A percentile compares a stretch with the other conserved stretches of the same genome.
Conservation (phyloP, 2,113 vertebrate species). For the Archocentrus centrarchus region DNA sequence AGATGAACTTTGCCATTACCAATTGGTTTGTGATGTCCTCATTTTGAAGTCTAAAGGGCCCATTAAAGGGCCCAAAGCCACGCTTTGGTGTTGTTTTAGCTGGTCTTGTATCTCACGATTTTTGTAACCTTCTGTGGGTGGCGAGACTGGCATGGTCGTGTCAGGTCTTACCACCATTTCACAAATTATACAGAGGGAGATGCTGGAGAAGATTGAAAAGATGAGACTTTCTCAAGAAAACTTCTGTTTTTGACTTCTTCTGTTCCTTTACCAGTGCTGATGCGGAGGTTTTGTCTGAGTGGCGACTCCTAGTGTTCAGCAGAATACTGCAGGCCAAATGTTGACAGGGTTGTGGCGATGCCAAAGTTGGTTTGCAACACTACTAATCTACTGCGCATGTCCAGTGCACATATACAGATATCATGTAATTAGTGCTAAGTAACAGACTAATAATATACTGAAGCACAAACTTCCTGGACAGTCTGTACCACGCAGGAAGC, state of each 20-base stretch:
- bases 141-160: fast-evolving
- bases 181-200: neutral
- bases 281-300: neutral
- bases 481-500: fast-evolving
- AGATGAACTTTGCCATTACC: fast-evolving
- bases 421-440: neutral
- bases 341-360: neutral
- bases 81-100: fast-evolving
- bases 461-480: neutral
- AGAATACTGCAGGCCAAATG: neutral
- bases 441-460: fast-evolving
- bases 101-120: fast-evolving
- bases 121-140: neutral
- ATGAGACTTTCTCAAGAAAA: neutral
- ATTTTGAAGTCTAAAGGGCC: neutral
- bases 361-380: fast-evolving
- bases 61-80: neutral
- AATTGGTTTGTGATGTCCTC: neutral
- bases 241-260: neutral
- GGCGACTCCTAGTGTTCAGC: neutral
- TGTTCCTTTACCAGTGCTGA: neutral
- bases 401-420: neutral
- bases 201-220: neutral
- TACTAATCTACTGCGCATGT: fast-evolving
- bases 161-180: neutral